These are phyloP conservation scores for Prostheceraeus crozeri DNA, from an alignment of 2,888 invertebrate genomes.

Conservation along the genomic window DNA sequence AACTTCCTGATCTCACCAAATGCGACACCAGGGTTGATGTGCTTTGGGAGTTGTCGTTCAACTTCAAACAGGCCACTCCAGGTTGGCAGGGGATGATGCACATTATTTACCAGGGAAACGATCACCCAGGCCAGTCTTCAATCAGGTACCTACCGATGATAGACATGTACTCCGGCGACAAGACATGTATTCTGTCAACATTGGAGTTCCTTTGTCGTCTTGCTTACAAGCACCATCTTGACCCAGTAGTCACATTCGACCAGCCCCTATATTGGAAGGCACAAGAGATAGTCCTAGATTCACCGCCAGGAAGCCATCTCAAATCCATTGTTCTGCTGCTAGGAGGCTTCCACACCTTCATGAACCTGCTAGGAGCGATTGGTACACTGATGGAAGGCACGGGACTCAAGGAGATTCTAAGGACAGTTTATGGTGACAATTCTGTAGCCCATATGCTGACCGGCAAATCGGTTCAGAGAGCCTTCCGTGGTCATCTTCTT, in stretches of 20 bases:
- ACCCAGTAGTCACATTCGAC: slow-evolving; percentile 32
- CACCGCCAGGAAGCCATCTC: slow-evolving; percentile 30
- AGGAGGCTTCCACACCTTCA: slow-evolving; percentile 35
- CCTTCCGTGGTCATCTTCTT: slow-evolving; percentile 38
- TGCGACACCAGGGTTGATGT: background rate
- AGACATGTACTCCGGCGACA: slow-evolving; percentile 26
- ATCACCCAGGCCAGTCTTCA: slow-evolving; percentile 31
- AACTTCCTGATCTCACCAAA: slow-evolving; percentile 1
- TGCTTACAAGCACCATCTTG: slow-evolving; percentile 29
- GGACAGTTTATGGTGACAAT: slow-evolving; percentile 32
- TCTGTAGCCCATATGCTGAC: slow-evolving; percentile 33
- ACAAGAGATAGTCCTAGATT: slow-evolving; percentile 21
- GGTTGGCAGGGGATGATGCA: slow-evolving; percentile 36
- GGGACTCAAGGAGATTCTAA: slow-evolving; percentile 22
- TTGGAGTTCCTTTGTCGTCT: slow-evolving; percentile 17
- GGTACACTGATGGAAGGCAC: slow-evolving; percentile 32
- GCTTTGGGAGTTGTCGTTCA: slow-evolving; percentile 13
- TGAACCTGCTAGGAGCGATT: slow-evolving; percentile 34
- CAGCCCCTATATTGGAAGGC: slow-evolving; percentile 32
- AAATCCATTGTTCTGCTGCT: slow-evolving; percentile 26
- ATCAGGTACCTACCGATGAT: slow-evolving; percentile 34
- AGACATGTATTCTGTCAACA: slow-evolving; percentile 29
- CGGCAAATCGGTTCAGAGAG: slow-evolving; percentile 33
- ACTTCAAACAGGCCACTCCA: slow-evolving; percentile 18
- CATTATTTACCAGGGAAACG: slow-evolving; percentile 36